These are phyloP conservation scores for Helicoverpa zea DNA, from an alignment of 1,140 invertebrate species.

Conservation along the genomic window DNA sequence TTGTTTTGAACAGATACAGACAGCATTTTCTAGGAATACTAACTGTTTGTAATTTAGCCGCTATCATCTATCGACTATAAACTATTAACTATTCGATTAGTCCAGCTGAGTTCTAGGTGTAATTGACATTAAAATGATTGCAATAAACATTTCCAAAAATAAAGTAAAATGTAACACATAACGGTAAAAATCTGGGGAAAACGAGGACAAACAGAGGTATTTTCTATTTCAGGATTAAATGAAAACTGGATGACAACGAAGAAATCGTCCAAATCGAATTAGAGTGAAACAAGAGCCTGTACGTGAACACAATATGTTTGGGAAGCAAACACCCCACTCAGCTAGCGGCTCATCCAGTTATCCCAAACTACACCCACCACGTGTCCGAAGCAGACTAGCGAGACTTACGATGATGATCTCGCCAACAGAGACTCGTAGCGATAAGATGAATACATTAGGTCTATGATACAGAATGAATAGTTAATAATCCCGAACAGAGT, in stretches of 20 bases:
- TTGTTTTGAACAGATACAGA: too few relatives aligned
- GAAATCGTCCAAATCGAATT: constrained; percentile 17
- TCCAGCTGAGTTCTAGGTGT: too few relatives aligned
- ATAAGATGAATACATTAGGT: constrained; percentile 25
- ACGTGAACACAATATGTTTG: constrained; percentile 37
- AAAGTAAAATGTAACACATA: too few relatives aligned
- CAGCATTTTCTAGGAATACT: too few relatives aligned
- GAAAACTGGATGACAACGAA: neutral
- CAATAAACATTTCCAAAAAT: too few relatives aligned
- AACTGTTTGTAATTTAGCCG: neutral
- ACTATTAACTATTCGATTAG: neutral
- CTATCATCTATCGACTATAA: neutral
- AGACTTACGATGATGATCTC: constrained; percentile 6
- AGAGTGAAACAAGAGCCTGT: constrained; percentile 10
- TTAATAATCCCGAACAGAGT: constrained; percentile 50
- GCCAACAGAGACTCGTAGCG: neutral
- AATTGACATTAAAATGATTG: too few relatives aligned
- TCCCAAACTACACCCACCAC: constrained; percentile 12
- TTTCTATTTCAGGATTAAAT: neutral
- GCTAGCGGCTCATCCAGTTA: constrained; percentile 22
- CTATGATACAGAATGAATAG: constrained; percentile 46
- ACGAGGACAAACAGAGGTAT: neutral
- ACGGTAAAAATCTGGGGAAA: neutral
- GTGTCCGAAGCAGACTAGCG: neutral
- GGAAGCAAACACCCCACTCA: constrained; percentile 1